Percentiles rank a stretch among this genome's conserved stretches.
Evolutionary conservation across 2,113 vertebrate genomes (phyloP).

Genomic region (Nothobranchius kuhntae): DNA sequence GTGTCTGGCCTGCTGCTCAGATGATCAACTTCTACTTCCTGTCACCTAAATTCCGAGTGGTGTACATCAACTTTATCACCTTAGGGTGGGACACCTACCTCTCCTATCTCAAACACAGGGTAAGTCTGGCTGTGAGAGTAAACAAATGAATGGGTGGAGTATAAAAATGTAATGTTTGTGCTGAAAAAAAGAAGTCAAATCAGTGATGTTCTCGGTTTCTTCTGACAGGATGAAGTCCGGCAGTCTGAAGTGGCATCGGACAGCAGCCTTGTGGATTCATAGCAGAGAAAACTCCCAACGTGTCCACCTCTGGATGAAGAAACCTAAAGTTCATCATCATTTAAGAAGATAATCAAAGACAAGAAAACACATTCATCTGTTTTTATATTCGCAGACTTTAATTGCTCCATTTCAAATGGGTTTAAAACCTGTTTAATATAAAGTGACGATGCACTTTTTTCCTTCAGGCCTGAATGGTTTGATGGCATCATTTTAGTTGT

Average conservation of each 20-base stretch:
- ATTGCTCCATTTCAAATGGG: neutral
- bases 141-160: neutral
- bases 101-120: constrained; percentile 91
- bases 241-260: constrained; percentile 20
- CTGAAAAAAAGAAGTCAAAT: too few species aligned
- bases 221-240: constrained; percentile 41
- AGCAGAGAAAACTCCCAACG: constrained; percentile 16
- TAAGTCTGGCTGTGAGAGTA: constrained; percentile 62
- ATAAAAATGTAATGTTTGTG: too few species aligned
- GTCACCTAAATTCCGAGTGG: constrained; percentile 83
- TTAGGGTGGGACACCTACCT: constrained; percentile 95
- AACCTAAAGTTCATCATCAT: constrained; percentile 14
- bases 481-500: neutral
- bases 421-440: neutral
- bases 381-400: neutral
- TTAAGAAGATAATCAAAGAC: neutral
- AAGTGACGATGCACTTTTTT: constrained; percentile 19
- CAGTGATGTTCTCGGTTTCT: constrained; percentile 12
- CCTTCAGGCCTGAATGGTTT: constrained; percentile 4
- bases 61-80: constrained; percentile 88
- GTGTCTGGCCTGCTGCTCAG: constrained; percentile 89
- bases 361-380: neutral
- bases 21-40: constrained; percentile 92
- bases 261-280: constrained; percentile 14
- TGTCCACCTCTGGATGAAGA: constrained; percentile 31